Evolutionary conservation across 2,113 vertebrate genomes (phyloP).

Genomic region (Peromyscus leucopus): DNA sequence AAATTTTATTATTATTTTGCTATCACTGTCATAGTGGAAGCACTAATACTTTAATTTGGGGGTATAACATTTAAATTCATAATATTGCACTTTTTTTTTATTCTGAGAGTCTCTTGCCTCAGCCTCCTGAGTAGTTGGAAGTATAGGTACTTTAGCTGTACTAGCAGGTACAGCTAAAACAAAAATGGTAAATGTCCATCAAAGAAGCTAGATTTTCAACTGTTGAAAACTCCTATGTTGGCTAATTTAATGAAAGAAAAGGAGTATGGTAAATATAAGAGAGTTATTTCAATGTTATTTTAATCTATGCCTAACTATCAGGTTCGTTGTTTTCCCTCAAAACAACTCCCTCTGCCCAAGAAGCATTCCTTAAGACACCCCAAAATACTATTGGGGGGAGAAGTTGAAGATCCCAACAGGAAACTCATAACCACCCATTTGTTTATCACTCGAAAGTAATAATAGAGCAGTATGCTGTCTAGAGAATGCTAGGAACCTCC

Average conservation of each 20-base stretch:
- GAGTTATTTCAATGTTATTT: not conserved
- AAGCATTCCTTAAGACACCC: not conserved
- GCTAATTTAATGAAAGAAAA: not conserved
- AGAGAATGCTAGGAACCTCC: not conserved
- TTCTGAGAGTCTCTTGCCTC: not conserved
- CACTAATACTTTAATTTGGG: not conserved
- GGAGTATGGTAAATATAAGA: not conserved
- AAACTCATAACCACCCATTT: not conserved
- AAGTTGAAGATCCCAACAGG: not conserved
- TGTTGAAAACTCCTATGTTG: not conserved
- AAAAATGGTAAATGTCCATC: not conserved
- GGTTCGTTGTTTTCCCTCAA: not conserved
- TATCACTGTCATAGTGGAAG: not conserved
- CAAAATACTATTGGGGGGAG: not conserved
- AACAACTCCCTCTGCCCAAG: not conserved
- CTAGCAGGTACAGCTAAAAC: not conserved
- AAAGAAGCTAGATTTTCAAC: not conserved
- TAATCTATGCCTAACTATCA: not conserved
- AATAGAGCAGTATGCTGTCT: not conserved
- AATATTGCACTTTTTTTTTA: not conserved
- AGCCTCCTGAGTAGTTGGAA: not conserved
- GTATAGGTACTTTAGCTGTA: not conserved
- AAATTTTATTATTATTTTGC: not conserved
- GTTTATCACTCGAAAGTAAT: conserved; percentile 51
- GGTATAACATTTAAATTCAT: not conserved